phyloP scores from a whole-genome alignment of 1,140 invertebrate species.

The Tetramorium simillimum region DNA sequence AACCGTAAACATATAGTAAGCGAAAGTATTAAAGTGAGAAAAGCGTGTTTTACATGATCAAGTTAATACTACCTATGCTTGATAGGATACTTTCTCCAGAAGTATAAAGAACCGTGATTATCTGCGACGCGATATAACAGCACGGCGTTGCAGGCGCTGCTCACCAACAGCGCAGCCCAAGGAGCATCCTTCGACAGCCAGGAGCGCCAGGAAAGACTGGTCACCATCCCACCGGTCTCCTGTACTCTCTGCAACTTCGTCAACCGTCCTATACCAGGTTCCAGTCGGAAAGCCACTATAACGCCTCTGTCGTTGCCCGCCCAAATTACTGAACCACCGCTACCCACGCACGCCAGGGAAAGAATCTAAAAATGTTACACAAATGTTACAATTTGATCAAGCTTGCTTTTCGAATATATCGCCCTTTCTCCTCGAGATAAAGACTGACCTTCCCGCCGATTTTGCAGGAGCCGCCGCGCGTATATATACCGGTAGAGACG shows the following conservation, averaged over 20 bases:
- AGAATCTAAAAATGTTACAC: conserved; percentile 79
- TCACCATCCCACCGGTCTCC: conserved; percentile 88
- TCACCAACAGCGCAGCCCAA: conserved; percentile 92
- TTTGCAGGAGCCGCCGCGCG: conserved; percentile 90
- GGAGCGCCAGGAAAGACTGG: conserved; percentile 92
- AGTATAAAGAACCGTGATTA: conserved; percentile 77
- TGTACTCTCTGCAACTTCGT: conserved; percentile 89
- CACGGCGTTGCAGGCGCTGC: conserved; percentile 91
- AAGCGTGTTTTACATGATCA: conserved; percentile 27
- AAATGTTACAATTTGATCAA: background rate
- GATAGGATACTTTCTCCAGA: conserved; percentile 86
- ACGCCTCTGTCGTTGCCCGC: conserved; percentile 92
- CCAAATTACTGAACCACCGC: conserved; percentile 90
- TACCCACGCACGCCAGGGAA: conserved; percentile 92
- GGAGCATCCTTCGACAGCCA: conserved; percentile 92
- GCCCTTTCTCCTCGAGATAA: background rate
- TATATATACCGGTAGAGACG: conserved; percentile 94
- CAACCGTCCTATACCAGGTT: conserved; percentile 90
- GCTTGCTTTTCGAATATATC: background rate
- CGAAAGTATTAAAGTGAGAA: background rate
- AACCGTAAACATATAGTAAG: background rate
- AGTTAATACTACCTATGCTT: conserved; percentile 80
- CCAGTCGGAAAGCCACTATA: conserved; percentile 83
- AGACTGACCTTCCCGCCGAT: conserved; percentile 89
- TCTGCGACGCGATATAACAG: conserved; percentile 86